Evolutionary conservation across 1,140 invertebrate genomes (phyloP), one percentile per base, ranked within the genome.

Genomic region (Caenorhabditis elegans): DNA sequence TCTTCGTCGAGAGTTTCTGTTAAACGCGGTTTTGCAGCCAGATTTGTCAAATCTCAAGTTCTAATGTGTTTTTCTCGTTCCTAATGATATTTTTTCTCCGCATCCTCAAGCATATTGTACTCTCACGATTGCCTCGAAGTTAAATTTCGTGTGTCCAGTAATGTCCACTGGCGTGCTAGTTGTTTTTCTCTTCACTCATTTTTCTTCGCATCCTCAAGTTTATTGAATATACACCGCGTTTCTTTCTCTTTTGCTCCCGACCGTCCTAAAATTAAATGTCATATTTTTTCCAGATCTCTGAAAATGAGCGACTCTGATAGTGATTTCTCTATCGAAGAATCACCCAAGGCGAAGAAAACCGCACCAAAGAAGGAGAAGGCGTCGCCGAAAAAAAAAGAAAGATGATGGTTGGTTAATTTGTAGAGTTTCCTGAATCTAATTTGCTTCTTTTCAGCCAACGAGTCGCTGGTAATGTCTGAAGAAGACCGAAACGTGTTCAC

Each of bases 401-500:
- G 6, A 46, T 3, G 78, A 60, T 46, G 47, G 78, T 49, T 8
- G 1, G 11, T 10, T 13, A 19, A 24, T 34, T 46, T 28, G 19
- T 22, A 34, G 36, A 19, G 2, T 26, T 34, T 48, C 1, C 34
- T 43, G 11, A n/a, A 55, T 24, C 51, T 55, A 5, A 28, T n/a
- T n/a, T n/a, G n/a, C 26, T 13, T 55, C 8, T 22, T 55, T 22
- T 28, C 31, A 49, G 76, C 28, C 46, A 36, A 77, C 19, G 49
- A 28, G 28, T 53, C 48, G 6, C 43, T 76, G 46, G 39, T 70
- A 3, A 78, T 83, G 76, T 70, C 60, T 4, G 82, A 78, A n/a
- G 82, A 83, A 24, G 82, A 83, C 34, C 51, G 60, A 2, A 83
- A 83, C 22, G 83, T 84, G 3, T 84, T 84, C 70, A 83, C 81